A percentile compares a stretch with the other conserved stretches of the same genome.
phyloP scores from a whole-genome alignment of 2,113 vertebrate genomes.

The Anseranas semipalmata region DNA sequence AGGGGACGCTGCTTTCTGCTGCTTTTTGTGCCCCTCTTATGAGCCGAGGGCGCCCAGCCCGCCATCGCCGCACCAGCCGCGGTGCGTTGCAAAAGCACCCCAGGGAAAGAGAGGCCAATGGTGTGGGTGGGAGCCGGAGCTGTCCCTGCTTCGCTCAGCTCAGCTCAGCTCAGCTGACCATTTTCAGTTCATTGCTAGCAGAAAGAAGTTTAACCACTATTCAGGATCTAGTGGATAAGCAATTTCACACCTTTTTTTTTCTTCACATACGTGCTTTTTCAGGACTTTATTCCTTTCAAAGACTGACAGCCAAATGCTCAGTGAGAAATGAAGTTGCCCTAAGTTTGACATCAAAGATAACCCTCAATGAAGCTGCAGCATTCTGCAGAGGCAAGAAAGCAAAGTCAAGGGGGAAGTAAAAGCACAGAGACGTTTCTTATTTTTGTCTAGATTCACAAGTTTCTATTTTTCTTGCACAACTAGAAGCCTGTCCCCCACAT shows the following conservation, averaged over 20 bases:
- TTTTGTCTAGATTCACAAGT: background rate
- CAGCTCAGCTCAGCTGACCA: rapidly evolving
- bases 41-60: background rate
- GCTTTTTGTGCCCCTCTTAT: background rate
- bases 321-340: background rate
- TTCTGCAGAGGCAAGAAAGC: background rate
- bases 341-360: background rate
- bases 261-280: background rate
- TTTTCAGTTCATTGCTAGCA: background rate
- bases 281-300: background rate
- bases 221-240: background rate
- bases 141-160: rapidly evolving
- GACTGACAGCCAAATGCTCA: background rate
- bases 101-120: background rate
- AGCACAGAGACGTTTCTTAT: background rate
- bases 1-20: background rate
- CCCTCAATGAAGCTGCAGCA: background rate
- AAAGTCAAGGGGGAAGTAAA: background rate
- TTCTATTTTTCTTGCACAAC: background rate
- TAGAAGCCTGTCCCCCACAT: background rate
- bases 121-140: no score
- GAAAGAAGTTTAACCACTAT: background rate
- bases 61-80: rapidly evolving
- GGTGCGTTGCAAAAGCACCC: rapidly evolving
- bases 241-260: rapidly evolving